phyloP scores from a whole-genome alignment of 1,140 invertebrate genomes.

The Conus betulinus region DNA sequence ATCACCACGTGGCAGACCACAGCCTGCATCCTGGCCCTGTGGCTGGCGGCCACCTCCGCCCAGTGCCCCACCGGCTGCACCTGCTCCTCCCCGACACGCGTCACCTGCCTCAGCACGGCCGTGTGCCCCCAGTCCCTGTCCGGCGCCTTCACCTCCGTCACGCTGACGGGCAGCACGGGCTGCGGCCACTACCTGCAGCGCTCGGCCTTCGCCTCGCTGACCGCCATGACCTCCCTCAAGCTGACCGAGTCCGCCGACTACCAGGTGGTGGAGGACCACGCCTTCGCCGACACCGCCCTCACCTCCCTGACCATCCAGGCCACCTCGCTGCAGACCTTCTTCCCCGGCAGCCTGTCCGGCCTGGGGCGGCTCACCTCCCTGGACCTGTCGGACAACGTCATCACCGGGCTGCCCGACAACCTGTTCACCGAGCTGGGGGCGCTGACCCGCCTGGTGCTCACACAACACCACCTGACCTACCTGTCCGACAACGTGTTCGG shows the following conservation, averaged over 20 bases:
- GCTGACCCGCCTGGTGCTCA: slow-evolving; percentile 40
- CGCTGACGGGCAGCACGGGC: background rate
- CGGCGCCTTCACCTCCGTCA: background rate
- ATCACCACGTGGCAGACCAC: too few relatives aligned
- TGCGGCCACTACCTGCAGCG: slow-evolving; percentile 7
- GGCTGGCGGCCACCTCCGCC: background rate
- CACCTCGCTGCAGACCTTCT: background rate
- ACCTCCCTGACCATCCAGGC: background rate
- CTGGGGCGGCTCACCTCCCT: slow-evolving; percentile 26
- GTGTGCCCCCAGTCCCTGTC: slow-evolving; percentile 13
- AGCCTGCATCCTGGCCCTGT: too few relatives aligned
- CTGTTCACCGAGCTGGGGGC: slow-evolving; percentile 46
- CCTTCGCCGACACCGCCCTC: slow-evolving; percentile 9
- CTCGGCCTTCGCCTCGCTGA: background rate
- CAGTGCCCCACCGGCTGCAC: slow-evolving; percentile 22
- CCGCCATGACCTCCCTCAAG: background rate
- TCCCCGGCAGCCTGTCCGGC: background rate
- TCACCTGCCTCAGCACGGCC: background rate
- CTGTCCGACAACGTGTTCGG: slow-evolving; percentile 35
- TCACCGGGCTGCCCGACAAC: slow-evolving; percentile 25
- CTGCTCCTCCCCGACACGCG: background rate
- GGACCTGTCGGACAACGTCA: slow-evolving; percentile 51
- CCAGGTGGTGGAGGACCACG: background rate
- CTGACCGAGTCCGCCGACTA: background rate
- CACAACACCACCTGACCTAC: slow-evolving; percentile 42